Percentiles rank a stretch among this genome's conserved stretches.
Conservation (phyloP, 2,113 vertebrate species). For the Trinectes maculatus region DNA sequence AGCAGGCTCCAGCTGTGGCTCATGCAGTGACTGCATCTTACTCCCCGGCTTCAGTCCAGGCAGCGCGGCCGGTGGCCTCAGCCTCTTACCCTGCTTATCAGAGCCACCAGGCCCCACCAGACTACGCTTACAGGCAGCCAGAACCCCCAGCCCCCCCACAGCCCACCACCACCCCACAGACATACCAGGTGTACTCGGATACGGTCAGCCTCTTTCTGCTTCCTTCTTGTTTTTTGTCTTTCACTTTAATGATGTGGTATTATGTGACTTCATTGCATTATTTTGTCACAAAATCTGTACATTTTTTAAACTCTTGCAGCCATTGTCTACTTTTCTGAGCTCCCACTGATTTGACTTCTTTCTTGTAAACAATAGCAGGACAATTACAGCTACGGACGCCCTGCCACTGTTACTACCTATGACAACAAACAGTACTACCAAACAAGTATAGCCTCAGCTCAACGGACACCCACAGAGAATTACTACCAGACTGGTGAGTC, state of each 20-base stretch:
- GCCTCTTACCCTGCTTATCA: slow-evolving; percentile 73
- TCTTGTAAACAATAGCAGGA: slow-evolving; percentile 60
- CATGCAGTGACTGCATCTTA: slow-evolving; percentile 77
- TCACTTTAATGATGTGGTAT: background rate
- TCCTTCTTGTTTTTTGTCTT: slow-evolving; percentile 22
- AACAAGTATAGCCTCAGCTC: slow-evolving; percentile 66
- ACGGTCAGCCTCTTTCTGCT: slow-evolving; percentile 70
- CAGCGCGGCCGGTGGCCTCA: slow-evolving; percentile 61
- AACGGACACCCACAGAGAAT: slow-evolving; percentile 60
- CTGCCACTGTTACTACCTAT: slow-evolving; percentile 60
- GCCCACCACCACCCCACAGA: slow-evolving; percentile 75
- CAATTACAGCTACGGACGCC: slow-evolving; percentile 70
- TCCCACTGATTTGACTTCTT: background rate
- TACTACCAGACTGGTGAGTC: slow-evolving; percentile 80
- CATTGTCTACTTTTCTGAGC: background rate
- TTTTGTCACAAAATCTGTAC: no score
- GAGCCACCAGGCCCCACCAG: slow-evolving; percentile 72
- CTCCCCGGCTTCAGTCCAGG: slow-evolving; percentile 66
- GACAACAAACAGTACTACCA: slow-evolving; percentile 78
- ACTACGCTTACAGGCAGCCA: slow-evolving; percentile 73
- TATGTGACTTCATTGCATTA: no score
- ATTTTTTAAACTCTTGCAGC: background rate
- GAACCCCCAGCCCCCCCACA: slow-evolving; percentile 65
- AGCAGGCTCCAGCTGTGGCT: slow-evolving; percentile 68
- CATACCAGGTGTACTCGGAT: slow-evolving; percentile 82